Conservation (phyloP, 2,888 invertebrate genomes). For the Steinernema carpocapsae region DNA sequence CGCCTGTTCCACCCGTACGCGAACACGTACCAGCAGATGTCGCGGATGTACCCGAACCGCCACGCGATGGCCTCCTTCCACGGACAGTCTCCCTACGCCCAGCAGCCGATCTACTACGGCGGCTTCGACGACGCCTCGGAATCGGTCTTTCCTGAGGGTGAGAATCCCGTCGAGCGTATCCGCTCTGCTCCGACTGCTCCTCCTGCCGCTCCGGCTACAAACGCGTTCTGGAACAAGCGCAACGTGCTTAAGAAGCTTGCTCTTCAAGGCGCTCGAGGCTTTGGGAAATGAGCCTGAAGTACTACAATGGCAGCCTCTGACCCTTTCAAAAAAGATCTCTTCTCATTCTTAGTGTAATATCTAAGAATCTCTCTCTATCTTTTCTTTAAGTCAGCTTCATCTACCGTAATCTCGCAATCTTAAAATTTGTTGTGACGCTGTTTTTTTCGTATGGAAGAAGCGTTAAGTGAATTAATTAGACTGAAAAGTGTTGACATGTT, state of each 20-base stretch:
- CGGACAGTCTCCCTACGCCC: background rate
- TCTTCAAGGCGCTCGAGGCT: slow-evolving; percentile 25
- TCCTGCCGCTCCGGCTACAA: background rate
- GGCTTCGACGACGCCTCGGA: background rate
- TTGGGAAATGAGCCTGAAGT: slow-evolving; percentile 8
- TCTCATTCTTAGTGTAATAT: slow-evolving; percentile 25
- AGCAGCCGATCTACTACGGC: background rate
- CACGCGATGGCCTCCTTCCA: background rate
- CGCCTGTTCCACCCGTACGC: slow-evolving; percentile 29
- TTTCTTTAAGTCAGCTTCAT: background rate
- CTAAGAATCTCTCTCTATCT: background rate
- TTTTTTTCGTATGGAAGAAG: background rate
- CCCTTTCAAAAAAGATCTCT: background rate
- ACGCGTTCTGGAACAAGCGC: slow-evolving; percentile 26
- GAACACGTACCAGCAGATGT: slow-evolving; percentile 24
- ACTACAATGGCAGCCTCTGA: background rate
- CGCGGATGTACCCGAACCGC: slow-evolving; percentile 25
- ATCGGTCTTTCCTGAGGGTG: background rate
- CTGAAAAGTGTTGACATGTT: too few relatives aligned
- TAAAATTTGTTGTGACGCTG: background rate
- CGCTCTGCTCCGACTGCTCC: background rate
- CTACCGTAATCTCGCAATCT: background rate
- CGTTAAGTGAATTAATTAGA: background rate
- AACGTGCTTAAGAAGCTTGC: slow-evolving; percentile 31
- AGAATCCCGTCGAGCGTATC: background rate